Conservation (phyloP, 1,140 invertebrate genomes). For the Temnothorax longispinosus region DNA sequence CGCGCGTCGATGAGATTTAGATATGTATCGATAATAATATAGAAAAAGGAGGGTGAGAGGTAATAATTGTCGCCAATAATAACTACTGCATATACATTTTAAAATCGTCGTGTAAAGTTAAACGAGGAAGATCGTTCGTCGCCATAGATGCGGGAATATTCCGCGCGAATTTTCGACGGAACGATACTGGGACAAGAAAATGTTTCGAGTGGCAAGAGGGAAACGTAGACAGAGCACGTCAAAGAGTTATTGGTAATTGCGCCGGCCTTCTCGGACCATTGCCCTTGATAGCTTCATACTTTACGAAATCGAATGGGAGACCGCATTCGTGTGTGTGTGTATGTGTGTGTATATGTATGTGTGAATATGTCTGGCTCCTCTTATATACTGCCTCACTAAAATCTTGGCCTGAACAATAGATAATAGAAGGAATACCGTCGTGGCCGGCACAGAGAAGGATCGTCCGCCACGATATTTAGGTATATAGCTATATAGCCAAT, state of each 20-base stretch:
- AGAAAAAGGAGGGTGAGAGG: neutral
- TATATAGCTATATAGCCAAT: constrained; percentile 44
- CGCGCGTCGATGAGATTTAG: neutral
- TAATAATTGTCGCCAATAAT: neutral
- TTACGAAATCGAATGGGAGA: constrained; percentile 83
- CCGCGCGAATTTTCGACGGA: neutral
- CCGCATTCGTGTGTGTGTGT: constrained; percentile 73
- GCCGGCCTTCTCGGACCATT: constrained; percentile 82
- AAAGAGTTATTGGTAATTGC: constrained; percentile 85
- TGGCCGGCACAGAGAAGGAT: constrained; percentile 53
- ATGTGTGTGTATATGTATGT: constrained; percentile 71
- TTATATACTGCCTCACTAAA: constrained; percentile 81
- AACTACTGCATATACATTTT: neutral
- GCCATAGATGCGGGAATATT: neutral
- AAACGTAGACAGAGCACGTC: constrained; percentile 76
- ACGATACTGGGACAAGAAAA: constrained; percentile 30
- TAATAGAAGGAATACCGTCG: constrained; percentile 77
- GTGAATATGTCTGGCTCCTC: constrained; percentile 64
- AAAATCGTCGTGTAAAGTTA: neutral
- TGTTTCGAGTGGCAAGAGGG: constrained; percentile 72
- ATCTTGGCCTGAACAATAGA: constrained; percentile 81
- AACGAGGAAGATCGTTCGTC: neutral
- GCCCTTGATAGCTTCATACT: constrained; percentile 85
- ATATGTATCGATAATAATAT: neutral
- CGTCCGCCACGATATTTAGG: constrained; percentile 65